Base-by-base conservation (phyloP, 1,140 invertebrate genomes). In the Apis florea region DNA sequence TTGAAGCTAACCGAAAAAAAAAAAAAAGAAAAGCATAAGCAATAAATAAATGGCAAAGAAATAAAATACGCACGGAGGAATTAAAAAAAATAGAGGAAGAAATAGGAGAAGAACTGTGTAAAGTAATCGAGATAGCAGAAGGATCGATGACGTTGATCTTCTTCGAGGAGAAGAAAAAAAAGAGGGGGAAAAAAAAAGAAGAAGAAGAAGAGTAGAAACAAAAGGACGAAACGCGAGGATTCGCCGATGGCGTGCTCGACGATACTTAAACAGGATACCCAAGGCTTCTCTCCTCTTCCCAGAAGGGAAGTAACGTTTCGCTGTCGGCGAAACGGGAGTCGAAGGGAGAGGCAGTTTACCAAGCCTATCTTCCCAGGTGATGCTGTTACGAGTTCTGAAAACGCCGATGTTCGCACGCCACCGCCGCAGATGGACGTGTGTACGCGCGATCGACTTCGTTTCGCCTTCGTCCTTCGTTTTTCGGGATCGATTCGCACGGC, bases 241-340 rank as follows among this genome's bases (percentile, higher is more conserved):
- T 92, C 81, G 89, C 88, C 89, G 91, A 92, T 92, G 90, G 90
- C 91, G 91, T 92, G 91, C 88, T 90, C 89, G 84, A 67, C 85
- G 89, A 91, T 92, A 92, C 90, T 92, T 92, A 92, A 90, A 88
- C 85, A 88, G 84, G 82, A 85, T 81, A 85, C 70, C 82, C 88
- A 83, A 85, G 70, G 51, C 40, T 84, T 81, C 31, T 40, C 31
- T 40, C 89, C 85, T 89, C 82, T 92, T 92, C 91, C 85, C 87
- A 90, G 91, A 92, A 92, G 90, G 89, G 88, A 91, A 91, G 91
- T 90, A 84, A 85, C 82, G 80, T 86, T 86, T 86, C 70, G 89
- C 84, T 81, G 82, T 83, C 83, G 86, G 89, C 86, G 81, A 88
- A 90, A 91, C 91, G 89, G 90, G 89, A 92, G 90, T 92, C 86